Evolutionary conservation across 2,797 vertebrate species (phyloP), one percentile per base, ranked within the genome.

Genomic region (Heliangelus exortis): DNA sequence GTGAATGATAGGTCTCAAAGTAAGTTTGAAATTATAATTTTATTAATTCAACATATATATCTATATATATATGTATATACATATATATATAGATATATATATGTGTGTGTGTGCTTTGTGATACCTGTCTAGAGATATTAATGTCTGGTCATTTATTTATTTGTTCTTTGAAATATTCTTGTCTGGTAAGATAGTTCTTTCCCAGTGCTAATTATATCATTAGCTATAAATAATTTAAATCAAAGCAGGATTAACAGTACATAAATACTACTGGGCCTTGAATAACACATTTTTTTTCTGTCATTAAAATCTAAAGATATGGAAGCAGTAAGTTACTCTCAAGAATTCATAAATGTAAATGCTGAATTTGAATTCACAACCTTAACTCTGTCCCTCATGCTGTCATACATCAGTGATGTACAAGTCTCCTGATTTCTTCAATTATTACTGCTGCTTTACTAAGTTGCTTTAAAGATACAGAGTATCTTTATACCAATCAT

Each of bases 401-500:
- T 81, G 62, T 57, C 53, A 62, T 29, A 75, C 31, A n/a, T 73
- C 80, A 87, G n/a, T 53, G 36, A 66, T 47, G 36, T 43, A 77
- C 61, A 74, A 66, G 58, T 65, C n/a, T 83, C 41, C 75, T 22
- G 11, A 91, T 84, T 79, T 39, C 75, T 72, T 36, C 26, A 65
- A 92, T 80, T 92, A 92, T 86, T 89, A 87, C 78, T 95, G 39
- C 53, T 51, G 41, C 28, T 51, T 92, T 54, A 87, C 68, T 72
- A 57, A 66, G n/a, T 91, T 95, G 45, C 21, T 93, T 90, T 90
- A 91, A 86, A 93, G 59, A 87, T 62, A 80, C 7, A 71, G 51
- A 84, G 59, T 47, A 69, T 19, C 61, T 84, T 87, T 79, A 48
- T 69, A 79, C 82, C 77, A 93, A 84, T 80, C n/a, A 87, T 22